Evolutionary conservation across 2,888 invertebrate species (phyloP), one percentile per base, ranked within the genome.

Genomic region (Ennomos fuscantarius): DNA sequence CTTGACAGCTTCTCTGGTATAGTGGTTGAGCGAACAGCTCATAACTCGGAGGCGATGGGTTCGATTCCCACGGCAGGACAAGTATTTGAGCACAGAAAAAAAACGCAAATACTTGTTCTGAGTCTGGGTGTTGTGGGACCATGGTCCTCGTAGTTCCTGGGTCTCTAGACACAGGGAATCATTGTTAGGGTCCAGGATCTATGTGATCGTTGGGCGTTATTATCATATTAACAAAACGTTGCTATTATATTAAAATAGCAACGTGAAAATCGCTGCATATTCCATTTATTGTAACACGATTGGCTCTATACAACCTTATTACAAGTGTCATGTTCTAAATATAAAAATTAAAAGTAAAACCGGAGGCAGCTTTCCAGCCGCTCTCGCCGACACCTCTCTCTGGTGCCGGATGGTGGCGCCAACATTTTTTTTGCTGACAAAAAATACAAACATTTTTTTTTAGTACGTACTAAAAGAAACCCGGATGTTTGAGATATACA

Each of bases 301-400:
- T 55, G 50, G 48, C 42, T 10, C 32, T 32, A 37, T 43, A 48
- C 40, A 57, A 34, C 24, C 24, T 24, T 44, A 24, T 36, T 12
- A 42, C 50, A 37, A 37, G 45, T 54, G 63, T 51, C 67, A 70
- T 61, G 76, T 73, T 79, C 78, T 81, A 77, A 78, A 78, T 76
- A 77, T 79, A 82, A 84, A 82, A 82, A 82, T 81, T 79, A 81
- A 87, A 86, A 85, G 86, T 84, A 83, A 84, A 83, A 84, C 83
- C 76, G 71, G 78, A 68, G 76, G 68, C 72, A 70, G 82, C 87
- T 89, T 89, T 88, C 87, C 79, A 74, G 72, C 66, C 69, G 82
- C 86, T 86, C 87, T 84, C 84, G 80, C 82, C 65, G 60, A 66
- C 75, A 72, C 79, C 81, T 78, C 86, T 86, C 82, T 82, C 81